Evolutionary conservation across 2,113 vertebrate species (phyloP), one percentile per base, ranked within the genome.

Genomic region (Ageneiosus marmoratus): DNA sequence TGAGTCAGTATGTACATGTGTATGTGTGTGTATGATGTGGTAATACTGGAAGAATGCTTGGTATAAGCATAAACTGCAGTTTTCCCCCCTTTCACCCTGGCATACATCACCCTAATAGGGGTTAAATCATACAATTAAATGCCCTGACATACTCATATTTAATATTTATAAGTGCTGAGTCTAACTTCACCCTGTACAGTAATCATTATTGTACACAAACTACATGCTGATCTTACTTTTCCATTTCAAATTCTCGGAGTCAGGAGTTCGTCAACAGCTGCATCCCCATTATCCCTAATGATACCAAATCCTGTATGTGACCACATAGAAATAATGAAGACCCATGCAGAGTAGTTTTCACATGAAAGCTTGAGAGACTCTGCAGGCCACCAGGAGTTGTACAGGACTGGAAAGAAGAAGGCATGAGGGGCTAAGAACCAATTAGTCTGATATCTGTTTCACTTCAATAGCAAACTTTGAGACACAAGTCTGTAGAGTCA

Each of bases 371-470:
- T 70, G 53, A 81, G 65, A 77, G 73, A 67, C 73, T 77, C 72
- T 16, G 60, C 83, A 44, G 76, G 83, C 24, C 65, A 46, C 18
- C 63, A 77, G 51, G 70, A 48, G 50, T 44, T 70, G 24, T 27
- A 56, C 50, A 81, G 60, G 8, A 44, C 48, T 44, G 46, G 24
- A 51, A 69, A 15, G 67, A 32, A 27, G 65, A 65, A 65, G 55
- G 46, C 13, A 29, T 50, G 46, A 48, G 63, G 20, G 46, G 48
- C 34, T 76, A 87, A 86, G 79, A n/a, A 46, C 78, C 77, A 88
- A 89, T 88, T 88, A 89, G 32, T 62, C 81, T 29, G 46, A 51
- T 85, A 84, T 87, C 85, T 85, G 85, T 89, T 90, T 89, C 87
- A 89, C 78, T 85, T 90, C 86, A 88, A 85, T 81, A 65, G 65